A percentile compares a stretch with the other conserved stretches of the same genome.
phyloP scores from a whole-genome alignment of 2,888 invertebrate species.

The Entomobrya proxima region DNA sequence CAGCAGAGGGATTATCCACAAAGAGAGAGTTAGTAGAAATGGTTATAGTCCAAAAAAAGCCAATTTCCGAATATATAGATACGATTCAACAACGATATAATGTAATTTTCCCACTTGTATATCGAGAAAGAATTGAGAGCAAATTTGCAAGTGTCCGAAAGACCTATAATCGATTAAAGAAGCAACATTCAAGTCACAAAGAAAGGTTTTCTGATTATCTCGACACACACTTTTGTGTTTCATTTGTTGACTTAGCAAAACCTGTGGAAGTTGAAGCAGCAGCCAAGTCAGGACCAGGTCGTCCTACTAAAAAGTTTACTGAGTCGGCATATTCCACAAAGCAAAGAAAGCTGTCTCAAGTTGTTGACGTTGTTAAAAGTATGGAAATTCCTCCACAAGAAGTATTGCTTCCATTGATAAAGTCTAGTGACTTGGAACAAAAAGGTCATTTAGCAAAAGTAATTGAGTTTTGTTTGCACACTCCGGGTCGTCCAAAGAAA shows the following conservation, averaged over 20 bases:
- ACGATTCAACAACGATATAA: neutral
- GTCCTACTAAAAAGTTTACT: neutral
- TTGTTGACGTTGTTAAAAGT: neutral
- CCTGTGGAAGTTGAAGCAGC: neutral
- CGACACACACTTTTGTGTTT: too few species aligned
- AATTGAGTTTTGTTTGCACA: neutral
- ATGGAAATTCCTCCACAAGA: neutral
- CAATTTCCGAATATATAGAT: neutral
- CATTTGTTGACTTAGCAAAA: neutral
- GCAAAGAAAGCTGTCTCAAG: neutral
- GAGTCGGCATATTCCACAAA: neutral
- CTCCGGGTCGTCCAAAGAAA: neutral
- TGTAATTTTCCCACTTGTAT: neutral
- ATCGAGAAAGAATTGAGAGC: neutral
- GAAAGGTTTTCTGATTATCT: too few species aligned
- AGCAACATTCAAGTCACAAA: too few species aligned
- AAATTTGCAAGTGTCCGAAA: neutral
- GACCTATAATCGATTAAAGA: too few species aligned
- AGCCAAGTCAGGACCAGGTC: neutral
- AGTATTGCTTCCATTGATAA: neutral
- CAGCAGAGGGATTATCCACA: neutral
- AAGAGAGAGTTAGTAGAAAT: neutral
- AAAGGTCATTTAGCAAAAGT: neutral
- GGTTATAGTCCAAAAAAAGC: neutral
- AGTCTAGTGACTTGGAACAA: neutral